Conservation (phyloP, 2,888 invertebrate species). For the Phaonia tiefii region DNA sequence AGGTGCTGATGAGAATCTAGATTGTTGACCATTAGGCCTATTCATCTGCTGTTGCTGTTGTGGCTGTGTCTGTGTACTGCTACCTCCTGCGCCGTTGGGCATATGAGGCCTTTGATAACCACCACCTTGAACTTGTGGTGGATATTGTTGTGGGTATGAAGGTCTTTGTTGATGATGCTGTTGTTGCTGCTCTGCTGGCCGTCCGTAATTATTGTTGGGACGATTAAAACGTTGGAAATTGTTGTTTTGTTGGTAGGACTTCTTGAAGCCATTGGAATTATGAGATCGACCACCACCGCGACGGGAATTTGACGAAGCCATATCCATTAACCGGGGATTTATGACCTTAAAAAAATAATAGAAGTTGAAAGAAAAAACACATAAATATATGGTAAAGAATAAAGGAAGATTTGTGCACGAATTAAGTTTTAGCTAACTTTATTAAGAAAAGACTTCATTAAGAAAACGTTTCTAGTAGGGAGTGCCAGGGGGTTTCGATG, state of each 20-base stretch:
- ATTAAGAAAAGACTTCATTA: no score
- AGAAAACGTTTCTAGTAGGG: no score
- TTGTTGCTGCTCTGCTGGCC: constrained; percentile 66
- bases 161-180: constrained; percentile 69
- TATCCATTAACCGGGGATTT: constrained; percentile 91
- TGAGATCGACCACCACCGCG: constrained; percentile 73
- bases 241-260: constrained; percentile 41
- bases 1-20: constrained; percentile 71
- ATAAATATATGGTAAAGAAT: neutral
- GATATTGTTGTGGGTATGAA: constrained; percentile 60
- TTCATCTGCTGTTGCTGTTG: constrained; percentile 62
- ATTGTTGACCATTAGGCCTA: constrained; percentile 72
- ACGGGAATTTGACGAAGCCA: constrained; percentile 82
- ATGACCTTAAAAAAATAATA: constrained; percentile 82
- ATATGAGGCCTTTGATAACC: constrained; percentile 1
- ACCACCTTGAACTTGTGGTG: constrained; percentile 38
- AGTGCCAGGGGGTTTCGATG: no score
- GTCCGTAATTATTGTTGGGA: constrained; percentile 56
- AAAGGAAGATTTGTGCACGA: no score
- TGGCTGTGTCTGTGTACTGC: no score
- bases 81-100: constrained; percentile 37
- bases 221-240: constrained; percentile 60
- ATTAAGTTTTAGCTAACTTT: no score
- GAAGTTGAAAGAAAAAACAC: neutral
- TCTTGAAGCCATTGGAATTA: constrained; percentile 72